Evolutionary conservation across 2,113 vertebrate genomes (phyloP), one percentile per base, ranked within the genome.

Genomic region (Chaenocephalus aceratus): DNA sequence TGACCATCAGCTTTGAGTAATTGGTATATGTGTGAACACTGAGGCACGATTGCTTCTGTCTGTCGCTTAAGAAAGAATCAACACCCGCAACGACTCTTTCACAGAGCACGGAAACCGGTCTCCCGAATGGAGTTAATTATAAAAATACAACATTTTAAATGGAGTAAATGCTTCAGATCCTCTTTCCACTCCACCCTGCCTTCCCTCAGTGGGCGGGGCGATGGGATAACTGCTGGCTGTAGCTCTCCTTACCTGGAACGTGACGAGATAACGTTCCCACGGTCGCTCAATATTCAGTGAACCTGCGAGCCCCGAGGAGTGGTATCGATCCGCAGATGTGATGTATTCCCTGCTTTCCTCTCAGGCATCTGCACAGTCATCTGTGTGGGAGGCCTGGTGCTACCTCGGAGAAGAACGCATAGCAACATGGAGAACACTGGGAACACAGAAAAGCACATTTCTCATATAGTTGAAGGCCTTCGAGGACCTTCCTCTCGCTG

Each of bases 201-300:
- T 58, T 75, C 5, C 0, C 45, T 44, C 44, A 34, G 69, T 80
- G 61, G 79, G 26, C 10, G 67, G 53, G 23, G 41, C 66, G 59
- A 34, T 2, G 60, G 77, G 79, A 87, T 92, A 89, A 94, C 92
- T 89, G 80, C 53, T 16, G 78, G 83, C 84, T 90, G 88, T 72
- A 69, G 82, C 44, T 72, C 68, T 75, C 75, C 75, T 93, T 76
- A 83, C 77, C 81, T 85, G 82, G 60, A 85, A 91, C 80, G 77
- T 90, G 92, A 82, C 59, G 9, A 78, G 83, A 90, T 84, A 84
- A 70, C 80, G 82, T 94, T 94, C 93, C 93, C 94, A 94, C 85
- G 75, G 72, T 86, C 66, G 75, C 76, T 94, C 92, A 80, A 87
- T 88, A 93, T 94, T 89, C 93, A 36, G 71, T 23, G 72, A 85